phyloP scores from a whole-genome alignment of 1,140 invertebrate species.

The Cyrtorhinus lividipennis region DNA sequence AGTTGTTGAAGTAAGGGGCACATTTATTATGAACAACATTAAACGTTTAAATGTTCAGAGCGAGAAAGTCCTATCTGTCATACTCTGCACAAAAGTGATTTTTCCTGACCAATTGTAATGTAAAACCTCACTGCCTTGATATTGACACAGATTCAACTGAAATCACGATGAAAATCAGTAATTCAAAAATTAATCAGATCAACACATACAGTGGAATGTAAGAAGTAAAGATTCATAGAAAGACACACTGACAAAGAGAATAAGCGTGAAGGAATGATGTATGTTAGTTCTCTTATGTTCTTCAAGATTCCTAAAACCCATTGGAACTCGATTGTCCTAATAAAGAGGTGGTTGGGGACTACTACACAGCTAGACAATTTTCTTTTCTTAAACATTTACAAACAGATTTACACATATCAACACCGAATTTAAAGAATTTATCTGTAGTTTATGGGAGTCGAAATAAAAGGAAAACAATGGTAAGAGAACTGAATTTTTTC shows the following conservation, averaged over 20 bases:
- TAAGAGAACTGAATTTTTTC: no score
- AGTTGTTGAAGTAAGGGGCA: not conserved
- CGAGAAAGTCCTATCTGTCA: not conserved
- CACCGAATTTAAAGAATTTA: not conserved
- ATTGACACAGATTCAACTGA: no score
- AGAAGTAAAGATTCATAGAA: not conserved
- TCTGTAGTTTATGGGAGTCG: no score
- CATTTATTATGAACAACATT: not conserved
- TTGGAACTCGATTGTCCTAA: not conserved
- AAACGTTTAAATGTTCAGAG: not conserved
- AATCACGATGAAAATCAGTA: not conserved
- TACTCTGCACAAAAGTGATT: no score
- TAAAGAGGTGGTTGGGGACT: not conserved
- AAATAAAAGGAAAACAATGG: no score
- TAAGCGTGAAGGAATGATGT: not conserved
- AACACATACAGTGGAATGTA: slow-evolving; percentile 5
- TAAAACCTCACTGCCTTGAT: no score
- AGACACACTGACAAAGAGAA: not conserved
- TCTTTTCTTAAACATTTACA: not conserved
- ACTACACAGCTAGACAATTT: not conserved
- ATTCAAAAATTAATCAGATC: not conserved
- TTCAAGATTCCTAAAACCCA: not conserved
- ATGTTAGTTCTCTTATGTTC: no score
- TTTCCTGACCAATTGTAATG: no score
- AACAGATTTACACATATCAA: not conserved